Percentiles rank a stretch among this genome's conserved stretches.
Evolutionary conservation across 2,797 vertebrate genomes (phyloP).

Genomic region (Scolopax bukidnonensis): DNA sequence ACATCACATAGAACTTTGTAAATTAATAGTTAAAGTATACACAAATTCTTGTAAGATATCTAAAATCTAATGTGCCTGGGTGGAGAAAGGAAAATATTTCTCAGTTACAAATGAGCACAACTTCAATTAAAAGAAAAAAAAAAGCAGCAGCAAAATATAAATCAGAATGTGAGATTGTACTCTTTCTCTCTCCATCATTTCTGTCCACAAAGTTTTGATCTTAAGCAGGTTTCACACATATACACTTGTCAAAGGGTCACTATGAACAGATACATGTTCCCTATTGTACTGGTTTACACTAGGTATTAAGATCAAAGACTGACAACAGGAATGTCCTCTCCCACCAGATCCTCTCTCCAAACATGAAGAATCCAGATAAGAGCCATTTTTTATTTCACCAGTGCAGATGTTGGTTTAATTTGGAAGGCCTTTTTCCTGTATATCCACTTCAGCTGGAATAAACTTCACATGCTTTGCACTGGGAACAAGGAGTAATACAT

Average conservation of each 20-base stretch:
- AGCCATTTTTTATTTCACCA: slow-evolving; percentile 8
- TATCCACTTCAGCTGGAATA: not conserved
- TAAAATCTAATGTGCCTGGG: not conserved
- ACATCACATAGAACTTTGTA: not conserved
- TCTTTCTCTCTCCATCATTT: not conserved
- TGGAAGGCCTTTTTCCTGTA: not conserved
- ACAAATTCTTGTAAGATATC: not conserved
- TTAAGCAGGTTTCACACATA: not conserved
- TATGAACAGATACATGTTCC: not conserved
- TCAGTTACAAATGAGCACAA: not conserved
- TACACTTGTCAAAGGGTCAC: not conserved
- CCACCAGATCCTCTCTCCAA: not conserved
- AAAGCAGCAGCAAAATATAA: not conserved
- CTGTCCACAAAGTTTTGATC: not conserved
- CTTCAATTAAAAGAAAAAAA: not conserved
- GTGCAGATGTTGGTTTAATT: not conserved
- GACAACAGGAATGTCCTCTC: not conserved
- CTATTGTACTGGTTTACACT: not conserved
- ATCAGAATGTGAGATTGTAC: accelerated
- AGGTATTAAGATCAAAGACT: slow-evolving; percentile 8
- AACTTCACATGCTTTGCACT: not conserved
- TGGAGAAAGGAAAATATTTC: not conserved
- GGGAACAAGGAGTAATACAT: not conserved
- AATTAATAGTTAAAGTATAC: not conserved
- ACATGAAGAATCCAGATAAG: not conserved